Base-by-base conservation (phyloP, 2,797 vertebrate species). In the Fistularia tabacaria region DNA sequence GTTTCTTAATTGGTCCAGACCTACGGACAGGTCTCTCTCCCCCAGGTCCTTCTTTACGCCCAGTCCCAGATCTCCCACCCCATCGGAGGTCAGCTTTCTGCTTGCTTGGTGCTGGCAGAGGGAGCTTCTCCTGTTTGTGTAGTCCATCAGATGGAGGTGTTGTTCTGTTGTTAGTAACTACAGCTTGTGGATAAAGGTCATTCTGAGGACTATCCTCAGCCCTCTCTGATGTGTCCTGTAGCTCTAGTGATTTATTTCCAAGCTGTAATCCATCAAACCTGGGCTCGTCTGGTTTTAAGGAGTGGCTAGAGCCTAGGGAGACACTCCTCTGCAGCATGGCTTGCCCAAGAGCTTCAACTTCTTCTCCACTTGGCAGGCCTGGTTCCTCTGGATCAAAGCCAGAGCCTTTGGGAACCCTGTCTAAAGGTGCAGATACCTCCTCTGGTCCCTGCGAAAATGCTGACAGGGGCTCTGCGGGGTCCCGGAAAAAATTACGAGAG, bases 1-100 rank as follows among this genome's bases (percentile, higher is more conserved):
- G 97, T 57, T 99, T 99, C 79, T 99, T 99, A 82, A 99, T 98
- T 14, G 96, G 97, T 14, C 97, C 97, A 0, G 96, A 98, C 75
- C 97, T 90, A 68, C 97, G 93, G 12, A 97, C 61, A 0, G 95
- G 96, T 60, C 97, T 92, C 7, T 98, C 95, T 0, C 87, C 79
- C 0, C 93, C 91, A 0, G 65, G 62, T 46, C 96, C 96, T 0
- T 99, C 95, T 77, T 95, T 92, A 63, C 94, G 92, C 36, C 86
- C 90, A 0, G 91, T 85, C 9, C 91, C 88, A 3, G 93, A 91
- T 57, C 94, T 90, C 38, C 94, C 95, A 45, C 94, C 96, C 97
- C 97, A 99, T 3, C 96, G 94, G 42, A 95, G 91, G 78, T 99
- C 97, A 11, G 93, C 87, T 74, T 98, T 99, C 46, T 94, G 90